Percentiles rank a stretch among this genome's conserved stretches.
These are phyloP conservation scores for Nemotelus pantherinus DNA, from an alignment of 2,888 invertebrate genomes.

Conservation along the genomic window DNA sequence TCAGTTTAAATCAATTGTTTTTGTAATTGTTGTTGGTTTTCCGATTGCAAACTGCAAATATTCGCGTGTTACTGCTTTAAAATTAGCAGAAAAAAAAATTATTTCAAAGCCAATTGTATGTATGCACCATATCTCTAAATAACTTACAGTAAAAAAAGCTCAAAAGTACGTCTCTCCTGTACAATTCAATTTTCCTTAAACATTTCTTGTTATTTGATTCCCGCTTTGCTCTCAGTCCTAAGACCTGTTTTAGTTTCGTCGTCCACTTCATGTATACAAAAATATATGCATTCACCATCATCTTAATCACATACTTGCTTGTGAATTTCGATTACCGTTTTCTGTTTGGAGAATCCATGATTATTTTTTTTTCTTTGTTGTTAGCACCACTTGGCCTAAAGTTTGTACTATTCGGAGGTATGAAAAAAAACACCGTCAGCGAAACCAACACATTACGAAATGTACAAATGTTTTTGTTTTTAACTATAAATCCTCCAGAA, in stretches of 20 bases:
- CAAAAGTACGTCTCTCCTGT: neutral
- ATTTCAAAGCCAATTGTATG: no score
- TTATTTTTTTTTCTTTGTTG: neutral
- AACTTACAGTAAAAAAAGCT: no score
- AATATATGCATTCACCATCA: slow-evolving; percentile 29
- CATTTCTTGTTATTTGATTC: neutral
- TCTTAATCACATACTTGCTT: slow-evolving; percentile 37
- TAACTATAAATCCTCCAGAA: no score
- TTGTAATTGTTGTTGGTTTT: no score
- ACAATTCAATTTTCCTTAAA: neutral
- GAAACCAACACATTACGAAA: no score
- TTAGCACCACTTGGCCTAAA: slow-evolving; percentile 40
- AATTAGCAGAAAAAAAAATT: no score
- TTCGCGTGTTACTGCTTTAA: no score
- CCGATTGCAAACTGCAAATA: no score
- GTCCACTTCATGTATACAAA: slow-evolving; percentile 2
- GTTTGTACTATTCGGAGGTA: slow-evolving; percentile 37
- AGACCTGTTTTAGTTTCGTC: no score
- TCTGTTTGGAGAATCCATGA: neutral
- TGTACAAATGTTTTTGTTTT: no score
- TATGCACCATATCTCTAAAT: no score
- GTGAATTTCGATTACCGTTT: slow-evolving; percentile 23
- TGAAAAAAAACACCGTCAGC: neutral
- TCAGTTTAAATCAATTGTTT: no score
- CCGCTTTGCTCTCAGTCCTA: neutral